Percentiles rank a stretch among this genome's conserved stretches.
Evolutionary conservation across 1,140 invertebrate species (phyloP).

Genomic region (Bombus polaris): DNA sequence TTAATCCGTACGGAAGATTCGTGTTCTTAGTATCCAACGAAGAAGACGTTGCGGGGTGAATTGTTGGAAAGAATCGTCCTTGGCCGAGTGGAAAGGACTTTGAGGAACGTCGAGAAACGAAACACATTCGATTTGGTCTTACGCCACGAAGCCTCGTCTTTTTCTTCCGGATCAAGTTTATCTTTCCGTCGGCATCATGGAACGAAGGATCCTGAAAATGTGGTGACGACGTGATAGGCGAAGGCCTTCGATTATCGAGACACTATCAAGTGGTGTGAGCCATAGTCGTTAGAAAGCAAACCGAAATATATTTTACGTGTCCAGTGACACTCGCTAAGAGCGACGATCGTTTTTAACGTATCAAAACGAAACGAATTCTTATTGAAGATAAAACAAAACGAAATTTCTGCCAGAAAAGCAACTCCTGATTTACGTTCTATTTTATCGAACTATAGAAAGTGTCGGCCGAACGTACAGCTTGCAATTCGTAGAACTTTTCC

Average conservation of each 20-base stretch:
- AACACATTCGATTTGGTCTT: conserved; percentile 50
- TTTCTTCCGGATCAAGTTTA: conserved; percentile 13
- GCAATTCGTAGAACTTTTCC: not conserved
- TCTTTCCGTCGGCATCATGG: conserved; percentile 70
- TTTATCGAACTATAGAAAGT: not conserved
- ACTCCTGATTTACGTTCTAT: not conserved
- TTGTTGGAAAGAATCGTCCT: not conserved
- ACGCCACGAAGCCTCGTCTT: conserved; percentile 47
- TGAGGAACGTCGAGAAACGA: conserved; percentile 22
- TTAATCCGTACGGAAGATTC: not conserved
- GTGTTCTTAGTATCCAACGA: not conserved
- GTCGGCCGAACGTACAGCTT: not conserved
- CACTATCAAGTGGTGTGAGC: conserved; percentile 80
- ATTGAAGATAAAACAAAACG: not conserved
- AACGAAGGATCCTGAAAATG: conserved; percentile 80
- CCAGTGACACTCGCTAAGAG: conserved; percentile 26
- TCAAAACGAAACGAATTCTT: not conserved
- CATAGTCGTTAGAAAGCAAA: conserved; percentile 69
- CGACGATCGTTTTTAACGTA: not conserved
- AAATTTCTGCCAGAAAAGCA: not conserved
- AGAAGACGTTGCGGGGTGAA: not conserved
- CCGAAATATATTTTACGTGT: conserved; percentile 27
- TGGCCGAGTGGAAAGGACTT: conserved; percentile 6
- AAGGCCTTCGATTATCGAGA: conserved; percentile 74
- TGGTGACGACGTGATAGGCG: conserved; percentile 76